These are phyloP conservation scores for Pristionchus pacificus DNA, from an alignment of 1,140 invertebrate species.

Conservation along the genomic window DNA sequence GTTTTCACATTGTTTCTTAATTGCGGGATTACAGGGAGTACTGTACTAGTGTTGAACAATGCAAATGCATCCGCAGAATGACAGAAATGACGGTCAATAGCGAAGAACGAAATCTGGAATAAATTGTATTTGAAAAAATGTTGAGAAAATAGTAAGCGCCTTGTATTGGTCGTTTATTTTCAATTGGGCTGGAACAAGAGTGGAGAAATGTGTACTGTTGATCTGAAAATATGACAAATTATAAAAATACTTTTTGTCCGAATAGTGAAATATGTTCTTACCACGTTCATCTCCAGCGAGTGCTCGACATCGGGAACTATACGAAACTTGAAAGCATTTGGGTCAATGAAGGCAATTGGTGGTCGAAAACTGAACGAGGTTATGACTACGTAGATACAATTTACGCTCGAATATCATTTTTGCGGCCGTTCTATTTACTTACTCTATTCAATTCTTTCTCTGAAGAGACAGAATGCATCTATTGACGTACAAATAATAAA, in stretches of 20 bases:
- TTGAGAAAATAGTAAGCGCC: neutral
- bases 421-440: too few relatives aligned
- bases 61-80: slow-evolving; percentile 12
- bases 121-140: slow-evolving; percentile 6
- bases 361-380: neutral
- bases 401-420: too few relatives aligned
- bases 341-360: neutral
- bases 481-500: too few relatives aligned
- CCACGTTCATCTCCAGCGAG: too few relatives aligned
- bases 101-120: slow-evolving; percentile 17
- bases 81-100: slow-evolving; percentile 15
- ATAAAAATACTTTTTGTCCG: too few relatives aligned
- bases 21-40: too few relatives aligned
- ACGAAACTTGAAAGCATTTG: too few relatives aligned
- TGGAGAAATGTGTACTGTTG: neutral
- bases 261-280: too few relatives aligned
- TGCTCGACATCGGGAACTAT: neutral
- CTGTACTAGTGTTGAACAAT: slow-evolving; percentile 16
- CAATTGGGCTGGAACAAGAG: neutral
- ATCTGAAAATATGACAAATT: neutral
- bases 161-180: neutral
- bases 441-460: too few relatives aligned
- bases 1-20: too few relatives aligned
- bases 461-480: too few relatives aligned
- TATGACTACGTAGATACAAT: too few relatives aligned